Evolutionary conservation across 2,888 invertebrate genomes (phyloP).

Genomic region (Oligia fasciuncula): DNA sequence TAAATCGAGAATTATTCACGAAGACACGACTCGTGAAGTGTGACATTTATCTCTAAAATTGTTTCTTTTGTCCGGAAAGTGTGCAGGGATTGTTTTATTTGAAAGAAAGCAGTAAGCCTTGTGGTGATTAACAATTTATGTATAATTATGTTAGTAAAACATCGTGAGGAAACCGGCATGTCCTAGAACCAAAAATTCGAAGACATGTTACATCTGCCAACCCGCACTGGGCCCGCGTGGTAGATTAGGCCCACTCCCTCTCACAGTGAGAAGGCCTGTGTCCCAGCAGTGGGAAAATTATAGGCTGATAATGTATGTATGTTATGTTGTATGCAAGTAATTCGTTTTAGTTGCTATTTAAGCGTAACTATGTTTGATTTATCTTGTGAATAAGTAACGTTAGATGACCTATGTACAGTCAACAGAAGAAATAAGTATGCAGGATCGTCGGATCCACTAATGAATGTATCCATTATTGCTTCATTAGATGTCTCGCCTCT

Average conservation of each 20-base stretch:
- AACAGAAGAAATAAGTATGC: no score
- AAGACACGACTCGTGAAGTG: constrained; percentile 49
- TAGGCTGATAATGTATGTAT: neutral
- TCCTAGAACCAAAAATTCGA: neutral
- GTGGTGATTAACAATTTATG: neutral
- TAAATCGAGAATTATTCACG: constrained; percentile 75
- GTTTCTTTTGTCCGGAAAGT: constrained; percentile 37
- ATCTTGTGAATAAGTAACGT: neutral
- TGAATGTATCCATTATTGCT: constrained; percentile 59
- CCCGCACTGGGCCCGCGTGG: neutral
- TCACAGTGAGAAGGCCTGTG: neutral
- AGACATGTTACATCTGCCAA: neutral
- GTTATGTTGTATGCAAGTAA: neutral
- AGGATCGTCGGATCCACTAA: constrained; percentile 33
- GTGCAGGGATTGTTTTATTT: neutral
- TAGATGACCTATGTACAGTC: neutral
- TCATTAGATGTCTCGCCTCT: constrained; percentile 57
- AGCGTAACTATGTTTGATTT: neutral
- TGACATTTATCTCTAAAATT: constrained; percentile 51
- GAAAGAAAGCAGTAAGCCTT: neutral
- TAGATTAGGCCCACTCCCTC: neutral
- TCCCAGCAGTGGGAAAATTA: neutral
- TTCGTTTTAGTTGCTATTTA: neutral
- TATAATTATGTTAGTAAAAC: neutral
- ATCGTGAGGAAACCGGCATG: neutral